A percentile compares a stretch with the other conserved stretches of the same genome.
Conservation (phyloP, 2,888 invertebrate genomes). For the Parnassius smintheus region DNA sequence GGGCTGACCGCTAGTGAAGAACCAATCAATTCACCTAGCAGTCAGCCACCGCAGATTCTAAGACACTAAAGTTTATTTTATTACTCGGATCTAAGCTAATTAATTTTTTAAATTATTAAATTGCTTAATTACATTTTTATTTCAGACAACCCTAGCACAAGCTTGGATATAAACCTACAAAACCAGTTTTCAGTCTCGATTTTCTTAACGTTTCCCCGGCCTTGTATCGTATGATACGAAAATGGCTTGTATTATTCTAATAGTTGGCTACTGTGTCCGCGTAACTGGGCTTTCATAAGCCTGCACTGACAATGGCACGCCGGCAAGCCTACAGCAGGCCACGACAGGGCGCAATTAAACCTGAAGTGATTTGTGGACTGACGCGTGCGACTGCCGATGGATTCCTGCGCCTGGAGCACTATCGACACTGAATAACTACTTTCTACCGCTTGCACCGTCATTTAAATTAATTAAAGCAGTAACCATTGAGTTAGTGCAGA, state of each 20-base stretch:
- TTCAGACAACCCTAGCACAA: conserved; percentile 22
- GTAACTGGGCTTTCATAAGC: conserved; percentile 28
- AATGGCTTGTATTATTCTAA: conserved; percentile 30
- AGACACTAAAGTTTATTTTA: too few species aligned
- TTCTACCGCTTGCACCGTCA: conserved; percentile 35
- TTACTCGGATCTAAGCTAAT: too few species aligned
- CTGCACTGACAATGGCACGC: conserved; percentile 20
- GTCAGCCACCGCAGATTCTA: too few species aligned
- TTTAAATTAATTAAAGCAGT: conserved; percentile 24
- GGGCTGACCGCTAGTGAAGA: too few species aligned
- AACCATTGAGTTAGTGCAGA: conserved; percentile 1
- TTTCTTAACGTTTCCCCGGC: conserved; percentile 30
- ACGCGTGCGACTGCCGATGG: conserved; percentile 39
- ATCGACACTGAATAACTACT: conserved; percentile 40
- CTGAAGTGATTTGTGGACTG: conserved; percentile 47
- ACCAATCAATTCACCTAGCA: too few species aligned
- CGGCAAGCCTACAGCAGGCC: conserved; percentile 2
- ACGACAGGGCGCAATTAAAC: conserved; percentile 34
- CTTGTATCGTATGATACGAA: conserved; percentile 26
- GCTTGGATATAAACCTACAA: conserved; percentile 20
- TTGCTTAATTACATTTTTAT: not conserved
- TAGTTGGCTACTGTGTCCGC: conserved; percentile 24
- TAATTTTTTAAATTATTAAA: too few species aligned
- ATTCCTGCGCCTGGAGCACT: conserved; percentile 40
- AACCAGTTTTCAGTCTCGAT: conserved; percentile 28